Percentiles rank a stretch among this genome's conserved stretches.
These are phyloP conservation scores for Chloroclystis v-ata DNA, from an alignment of 2,888 invertebrate genomes.

Conservation along the genomic window DNA sequence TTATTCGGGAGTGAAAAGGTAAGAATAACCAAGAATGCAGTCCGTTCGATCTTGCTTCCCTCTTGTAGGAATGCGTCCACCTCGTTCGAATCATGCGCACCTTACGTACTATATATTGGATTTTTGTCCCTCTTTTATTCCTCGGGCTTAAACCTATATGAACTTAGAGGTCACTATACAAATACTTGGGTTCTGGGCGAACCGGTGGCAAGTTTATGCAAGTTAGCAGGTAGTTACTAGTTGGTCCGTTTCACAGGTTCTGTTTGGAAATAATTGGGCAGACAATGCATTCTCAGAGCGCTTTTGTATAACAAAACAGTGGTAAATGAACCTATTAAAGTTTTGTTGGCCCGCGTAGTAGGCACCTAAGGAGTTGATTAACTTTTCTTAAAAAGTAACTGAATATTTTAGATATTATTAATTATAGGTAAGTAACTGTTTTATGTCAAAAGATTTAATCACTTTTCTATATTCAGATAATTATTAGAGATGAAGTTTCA, in stretches of 20 bases:
- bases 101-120: slow-evolving; percentile 52
- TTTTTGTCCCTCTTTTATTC: slow-evolving; percentile 38
- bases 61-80: slow-evolving; percentile 72
- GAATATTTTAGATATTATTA: too few species aligned
- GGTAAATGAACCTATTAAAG: slow-evolving; percentile 5
- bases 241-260: slow-evolving; percentile 3
- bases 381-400: too few species aligned
- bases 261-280: slow-evolving; percentile 8
- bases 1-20: slow-evolving; percentile 52
- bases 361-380: too few species aligned
- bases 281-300: slow-evolving; percentile 5
- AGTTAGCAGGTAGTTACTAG: background rate
- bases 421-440: too few species aligned
- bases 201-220: background rate
- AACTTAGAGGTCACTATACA: too few species aligned
- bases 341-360: background rate
- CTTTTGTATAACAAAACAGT: slow-evolving; percentile 5
- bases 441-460: too few species aligned
- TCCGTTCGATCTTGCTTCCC: slow-evolving; percentile 69
- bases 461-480: too few species aligned
- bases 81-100: slow-evolving; percentile 65
- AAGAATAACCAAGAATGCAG: slow-evolving; percentile 71
- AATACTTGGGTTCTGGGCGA: background rate
- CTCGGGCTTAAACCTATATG: background rate
- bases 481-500: too few species aligned